Conservation (phyloP, 2,113 vertebrate species). For the Hyperopisus bebe region DNA sequence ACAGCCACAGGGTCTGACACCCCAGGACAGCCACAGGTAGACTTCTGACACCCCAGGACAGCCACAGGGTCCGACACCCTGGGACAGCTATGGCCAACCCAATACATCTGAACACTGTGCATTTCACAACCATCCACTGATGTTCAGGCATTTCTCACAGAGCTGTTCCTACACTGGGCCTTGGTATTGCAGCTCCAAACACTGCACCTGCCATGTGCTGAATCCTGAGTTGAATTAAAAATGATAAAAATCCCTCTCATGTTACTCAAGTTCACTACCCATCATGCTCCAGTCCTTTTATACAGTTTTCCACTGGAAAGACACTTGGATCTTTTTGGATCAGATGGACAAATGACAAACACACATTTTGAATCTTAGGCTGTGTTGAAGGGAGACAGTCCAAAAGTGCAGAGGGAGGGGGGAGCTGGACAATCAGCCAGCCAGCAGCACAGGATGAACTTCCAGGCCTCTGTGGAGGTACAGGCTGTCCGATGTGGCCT, state of each 20-base stretch:
- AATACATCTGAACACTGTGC: neutral
- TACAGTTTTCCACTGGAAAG: neutral
- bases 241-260: neutral
- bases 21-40: no score
- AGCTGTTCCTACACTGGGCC: neutral
- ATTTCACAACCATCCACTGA: neutral
- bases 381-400: neutral
- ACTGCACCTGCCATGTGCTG: neutral
- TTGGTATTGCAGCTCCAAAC: neutral
- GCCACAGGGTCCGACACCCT: neutral
- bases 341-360: neutral
- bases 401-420: neutral
- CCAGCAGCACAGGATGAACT: neutral
- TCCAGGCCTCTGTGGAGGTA: conserved; percentile 1
- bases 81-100: neutral
- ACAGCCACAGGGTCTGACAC: neutral
- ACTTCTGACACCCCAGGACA: neutral
- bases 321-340: neutral
- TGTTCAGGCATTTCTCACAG: neutral
- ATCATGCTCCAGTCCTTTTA: neutral
- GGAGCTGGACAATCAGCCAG: neutral
- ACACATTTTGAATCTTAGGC: neutral
- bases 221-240: neutral
- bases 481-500: neutral
- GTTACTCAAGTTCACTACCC: no score